These are phyloP conservation scores for Acanthosoma haemorrhoidale DNA, from an alignment of 2,888 invertebrate species.

Conservation along the genomic window DNA sequence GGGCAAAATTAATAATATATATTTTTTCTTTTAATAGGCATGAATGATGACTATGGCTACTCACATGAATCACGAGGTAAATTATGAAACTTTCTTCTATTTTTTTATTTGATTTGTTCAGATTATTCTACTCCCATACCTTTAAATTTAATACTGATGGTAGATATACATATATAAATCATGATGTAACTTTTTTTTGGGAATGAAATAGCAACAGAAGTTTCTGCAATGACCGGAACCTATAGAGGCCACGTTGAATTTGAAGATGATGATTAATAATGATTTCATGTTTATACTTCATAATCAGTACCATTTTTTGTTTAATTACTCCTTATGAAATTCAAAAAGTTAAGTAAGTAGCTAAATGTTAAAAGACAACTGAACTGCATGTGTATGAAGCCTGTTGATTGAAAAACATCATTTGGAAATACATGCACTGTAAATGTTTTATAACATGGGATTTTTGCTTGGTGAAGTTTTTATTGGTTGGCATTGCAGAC, in stretches of 20 bases:
- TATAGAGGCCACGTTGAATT: slow-evolving; percentile 4
- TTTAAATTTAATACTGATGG: neutral
- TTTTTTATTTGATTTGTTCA: too few relatives aligned
- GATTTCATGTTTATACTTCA: neutral
- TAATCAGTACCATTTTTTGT: neutral
- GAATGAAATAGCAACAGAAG: slow-evolving; percentile 18
- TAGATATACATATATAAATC: neutral
- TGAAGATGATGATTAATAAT: slow-evolving; percentile 16
- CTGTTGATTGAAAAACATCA: too few relatives aligned
- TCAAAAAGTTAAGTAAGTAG: slow-evolving; percentile 2
- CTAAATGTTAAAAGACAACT: neutral
- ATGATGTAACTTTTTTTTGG: neutral
- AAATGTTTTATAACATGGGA: too few relatives aligned
- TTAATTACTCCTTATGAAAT: too few relatives aligned
- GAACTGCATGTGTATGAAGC: neutral
- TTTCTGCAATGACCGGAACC: slow-evolving; percentile 32
- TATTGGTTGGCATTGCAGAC: too few relatives aligned
- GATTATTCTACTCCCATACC: too few relatives aligned
- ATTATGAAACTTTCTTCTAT: neutral
- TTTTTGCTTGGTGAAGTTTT: too few relatives aligned
- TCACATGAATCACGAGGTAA: slow-evolving; percentile 70
- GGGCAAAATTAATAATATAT: too few relatives aligned
- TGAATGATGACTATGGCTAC: slow-evolving; percentile 59
- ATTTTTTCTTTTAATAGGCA: slow-evolving; percentile 48
- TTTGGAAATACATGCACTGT: too few relatives aligned